Evolutionary conservation across 2,888 invertebrate genomes (phyloP).

Genomic region (Leptura quadrifasciata): DNA sequence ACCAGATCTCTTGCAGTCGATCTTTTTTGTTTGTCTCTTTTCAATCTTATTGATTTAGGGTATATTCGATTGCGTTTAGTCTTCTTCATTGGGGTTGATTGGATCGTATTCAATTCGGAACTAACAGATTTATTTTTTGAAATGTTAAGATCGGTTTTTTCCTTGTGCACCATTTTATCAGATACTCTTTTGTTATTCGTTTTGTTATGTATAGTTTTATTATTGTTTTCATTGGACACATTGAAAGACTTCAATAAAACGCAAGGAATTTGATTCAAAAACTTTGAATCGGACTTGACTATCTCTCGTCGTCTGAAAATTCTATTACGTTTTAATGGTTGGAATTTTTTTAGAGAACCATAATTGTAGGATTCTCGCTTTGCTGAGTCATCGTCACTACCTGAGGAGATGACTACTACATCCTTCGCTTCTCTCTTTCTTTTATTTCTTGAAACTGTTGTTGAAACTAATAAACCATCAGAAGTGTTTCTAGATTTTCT

Average conservation of each 20-base stretch:
- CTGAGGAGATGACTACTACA: background rate
- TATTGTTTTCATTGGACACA: background rate
- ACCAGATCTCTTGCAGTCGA: conserved; percentile 2
- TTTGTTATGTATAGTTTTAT: background rate
- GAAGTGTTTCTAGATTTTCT: background rate
- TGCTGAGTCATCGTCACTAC: background rate
- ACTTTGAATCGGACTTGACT: conserved; percentile 17
- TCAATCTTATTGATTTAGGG: background rate
- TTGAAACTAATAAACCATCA: background rate
- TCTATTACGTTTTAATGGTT: conserved; percentile 17
- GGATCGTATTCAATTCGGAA: background rate
- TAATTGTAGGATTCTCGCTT: background rate
- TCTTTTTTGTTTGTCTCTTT: background rate
- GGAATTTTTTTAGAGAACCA: conserved; percentile 5
- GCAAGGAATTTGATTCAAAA: conserved; percentile 29
- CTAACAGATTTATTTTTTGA: background rate
- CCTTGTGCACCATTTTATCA: background rate
- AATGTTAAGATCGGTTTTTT: background rate
- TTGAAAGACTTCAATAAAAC: conserved; percentile 14
- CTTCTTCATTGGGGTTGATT: background rate
- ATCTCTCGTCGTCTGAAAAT: background rate
- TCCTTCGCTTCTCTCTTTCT: background rate
- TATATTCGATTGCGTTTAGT: background rate
- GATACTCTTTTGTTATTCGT: background rate
- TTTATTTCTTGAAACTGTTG: background rate